Base-by-base conservation (phyloP, 2,113 vertebrate genomes). In the Lonchura striata region DNA sequence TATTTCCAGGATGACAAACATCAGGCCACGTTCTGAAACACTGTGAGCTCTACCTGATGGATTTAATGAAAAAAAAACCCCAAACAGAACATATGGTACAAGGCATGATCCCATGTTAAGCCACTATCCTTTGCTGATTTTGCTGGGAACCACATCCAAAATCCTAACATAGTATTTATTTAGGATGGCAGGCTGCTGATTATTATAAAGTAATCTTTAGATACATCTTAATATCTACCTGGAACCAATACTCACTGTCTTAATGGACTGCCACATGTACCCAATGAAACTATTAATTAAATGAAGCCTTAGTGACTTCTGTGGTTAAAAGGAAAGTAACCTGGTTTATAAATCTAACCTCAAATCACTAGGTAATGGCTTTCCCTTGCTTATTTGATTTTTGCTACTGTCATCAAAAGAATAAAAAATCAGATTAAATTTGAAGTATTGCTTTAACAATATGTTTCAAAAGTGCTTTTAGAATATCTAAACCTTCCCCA, bases 211-310 rank as follows among this genome's bases (percentile, higher is more conserved):
- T 69, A 66, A 88, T 86, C 86, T 96, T 92, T 92, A 63, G 75
- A 80, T 71, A 75, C 22, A 86, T 77, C 74, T 89, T 94, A 74
- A 91, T 86, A 57, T 53, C 94, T 76, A 95, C 84, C 82, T 94
- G 80, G 39, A 94, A 68, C 71, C 53, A 47, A 88, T 90, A 56
- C 24, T 69, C 31, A 71, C 22, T 46, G 31, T 80, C 81, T 59
- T 92, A 95, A 94, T 84, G 78, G 87, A 92, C 77, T 95, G 88
- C 60, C 82, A 80, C 46, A 61, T n/a, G 61, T 20, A 85, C 28
- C 65, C 54, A 85, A 60, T 54, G 41, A 93, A 94, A 91, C 83
- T 72, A 94, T 95, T 90, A 90, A 96, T 94, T 96, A 91, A 84
- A 94, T 86, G 31, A 85, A 88, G 65, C 46, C 88, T 76, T 76